phyloP scores from a whole-genome alignment of 2,888 invertebrate species.

The Oscheius onirici region DNA sequence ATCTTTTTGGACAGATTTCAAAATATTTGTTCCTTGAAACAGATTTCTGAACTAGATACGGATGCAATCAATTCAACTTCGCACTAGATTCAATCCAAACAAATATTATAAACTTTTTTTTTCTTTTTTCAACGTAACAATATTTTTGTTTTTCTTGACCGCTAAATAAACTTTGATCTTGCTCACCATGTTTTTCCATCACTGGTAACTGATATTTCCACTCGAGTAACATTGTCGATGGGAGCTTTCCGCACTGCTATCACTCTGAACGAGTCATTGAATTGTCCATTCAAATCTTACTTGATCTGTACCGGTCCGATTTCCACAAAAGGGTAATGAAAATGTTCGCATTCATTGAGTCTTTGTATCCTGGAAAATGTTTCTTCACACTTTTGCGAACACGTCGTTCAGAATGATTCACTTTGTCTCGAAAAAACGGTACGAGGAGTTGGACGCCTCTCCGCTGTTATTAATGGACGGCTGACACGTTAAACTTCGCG shows the following conservation, averaged over 20 bases:
- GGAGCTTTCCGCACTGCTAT: background rate
- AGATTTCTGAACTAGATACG: too few relatives aligned
- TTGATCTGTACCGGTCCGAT: constrained; percentile 78
- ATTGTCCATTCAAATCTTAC: background rate
- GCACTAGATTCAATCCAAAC: too few relatives aligned
- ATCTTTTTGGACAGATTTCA: too few relatives aligned
- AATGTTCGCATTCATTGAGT: constrained; percentile 95
- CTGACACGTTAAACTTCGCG: constrained; percentile 23
- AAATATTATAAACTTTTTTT: too few relatives aligned
- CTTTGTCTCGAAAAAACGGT: constrained; percentile 12
- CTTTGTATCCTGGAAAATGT: constrained; percentile 44
- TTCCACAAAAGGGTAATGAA: constrained; percentile 94
- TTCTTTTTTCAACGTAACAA: too few relatives aligned
- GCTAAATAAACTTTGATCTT: background rate
- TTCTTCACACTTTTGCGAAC: background rate
- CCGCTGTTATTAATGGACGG: constrained; percentile 29
- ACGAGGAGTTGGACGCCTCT: constrained; percentile 12
- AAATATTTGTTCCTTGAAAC: too few relatives aligned
- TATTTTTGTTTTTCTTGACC: too few relatives aligned
- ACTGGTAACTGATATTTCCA: constrained; percentile 33
- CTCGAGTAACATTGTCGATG: background rate
- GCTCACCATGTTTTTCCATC: constrained; percentile 40
- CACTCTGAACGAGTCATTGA: background rate
- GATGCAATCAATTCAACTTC: too few relatives aligned
- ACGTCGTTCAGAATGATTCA: constrained; percentile 1